Base-by-base conservation (phyloP, 2,797 vertebrate genomes). In the Orestias chungarensis region DNA sequence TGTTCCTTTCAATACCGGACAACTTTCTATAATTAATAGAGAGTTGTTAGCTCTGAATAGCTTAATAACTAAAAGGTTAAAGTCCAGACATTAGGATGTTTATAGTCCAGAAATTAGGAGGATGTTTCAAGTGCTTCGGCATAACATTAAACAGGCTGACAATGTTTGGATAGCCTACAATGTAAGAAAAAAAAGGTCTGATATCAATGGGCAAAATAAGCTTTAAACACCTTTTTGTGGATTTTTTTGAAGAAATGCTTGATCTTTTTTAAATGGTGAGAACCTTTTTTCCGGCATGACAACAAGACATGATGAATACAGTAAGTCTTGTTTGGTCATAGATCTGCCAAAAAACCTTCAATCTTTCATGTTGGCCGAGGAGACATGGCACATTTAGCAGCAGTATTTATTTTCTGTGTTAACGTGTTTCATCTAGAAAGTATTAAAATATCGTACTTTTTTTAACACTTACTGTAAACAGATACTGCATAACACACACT, bases 391-490 rank as follows among this genome's bases (percentile, higher is more conserved):
- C 46, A 68, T 42, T 42, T 52, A 29, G 49, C 49, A 20, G 38
- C 35, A 12, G 8, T 9, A 68, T 17, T 54, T 68, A 68, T 40
- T 40, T 64, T 68, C 12, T 25, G 20, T 55, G 35, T 54, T 42
- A 4, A 42, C 29, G 52, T 11, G 33, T 89, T 84, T 57, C 69
- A 89, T 90, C 85, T 88, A 67, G 80, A 70, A 68, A n/a, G n/a
- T n/a, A n/a, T n/a, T n/a, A n/a, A 82, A 88, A 78, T 78, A 83
- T 0, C 8, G 25, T 65, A 86, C 91, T 85, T 89, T 62, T 80
- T 89, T 59, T 40, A 77, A 87, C 79, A 15, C 35, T 40, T 62
- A 40, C 10, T 25, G 23, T 40, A 40, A 40, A 40, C 35, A 14
- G 23, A 38, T 62, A 20, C 20, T 15, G 23, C 59, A 2, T 4